Base-by-base conservation (phyloP, 2,113 vertebrate species). In the Piprites chloris region DNA sequence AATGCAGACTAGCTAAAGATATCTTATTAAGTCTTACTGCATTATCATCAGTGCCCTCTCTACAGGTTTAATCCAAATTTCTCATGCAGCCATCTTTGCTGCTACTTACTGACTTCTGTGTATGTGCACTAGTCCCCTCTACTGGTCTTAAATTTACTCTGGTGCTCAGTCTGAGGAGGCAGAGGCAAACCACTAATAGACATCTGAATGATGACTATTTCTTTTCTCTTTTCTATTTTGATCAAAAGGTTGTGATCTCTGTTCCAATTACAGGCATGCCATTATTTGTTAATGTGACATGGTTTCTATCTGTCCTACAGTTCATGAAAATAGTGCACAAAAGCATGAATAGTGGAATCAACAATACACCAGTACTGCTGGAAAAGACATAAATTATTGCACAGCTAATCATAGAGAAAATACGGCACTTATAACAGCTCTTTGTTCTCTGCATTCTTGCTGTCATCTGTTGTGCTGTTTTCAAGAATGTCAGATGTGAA, bases 331-430 rank as follows among this genome's bases (percentile, higher is more conserved):
- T 19, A 30, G 30, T 39, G 53, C 0, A 0, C 61, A 73, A 84
- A 89, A 92, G 35, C 55, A 76, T 11, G 21, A 74, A 44, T 49
- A 80, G 87, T n/a, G 49, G 65, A 94, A 87, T 87, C 61, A 86
- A 80, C 73, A 89, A 61, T 67, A 96, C 83, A 80, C 78, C 85
- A 94, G 69, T 32, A 50, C 68, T 80, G 77, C 41, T 93, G 83
- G 73, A 94, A 87, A 87, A 90, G 75, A 59, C 50, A 94, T 92
- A 96, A 96, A 95, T 93, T 73, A 69, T 35, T 88, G 82, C 63
- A 77, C 68, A 94, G 90, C 53, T 87, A 95, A 88, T 93, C 62
- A 53, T 3, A 75, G n/a, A 42, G 65, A 85, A 95, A 96, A 80
- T 89, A 84, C 61, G 78, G 80, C 37, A 90, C 46, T 69, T 87